Conservation (phyloP, 2,888 invertebrate species). For the Helleia helle region DNA sequence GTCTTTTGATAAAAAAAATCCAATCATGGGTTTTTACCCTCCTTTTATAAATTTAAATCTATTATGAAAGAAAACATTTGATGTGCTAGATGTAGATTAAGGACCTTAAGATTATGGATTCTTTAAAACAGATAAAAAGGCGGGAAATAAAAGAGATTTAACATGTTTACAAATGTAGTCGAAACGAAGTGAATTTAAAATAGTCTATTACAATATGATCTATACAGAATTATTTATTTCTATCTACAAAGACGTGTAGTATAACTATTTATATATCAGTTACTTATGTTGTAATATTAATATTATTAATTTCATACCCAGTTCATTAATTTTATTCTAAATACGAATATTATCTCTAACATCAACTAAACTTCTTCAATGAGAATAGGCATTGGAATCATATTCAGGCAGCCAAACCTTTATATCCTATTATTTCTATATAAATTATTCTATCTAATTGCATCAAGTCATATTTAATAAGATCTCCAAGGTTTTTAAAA, state of each 20-base stretch:
- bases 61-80: background rate
- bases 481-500: too few relatives aligned
- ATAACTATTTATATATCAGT: background rate
- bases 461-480: too few relatives aligned
- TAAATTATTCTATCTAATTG: background rate
- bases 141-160: too few relatives aligned
- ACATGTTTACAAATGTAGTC: too few relatives aligned
- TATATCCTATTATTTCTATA: too few relatives aligned
- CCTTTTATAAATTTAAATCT: background rate
- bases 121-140: background rate
- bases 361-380: too few relatives aligned
- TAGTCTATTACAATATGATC: too few relatives aligned
- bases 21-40: background rate
- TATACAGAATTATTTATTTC: background rate
- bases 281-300: constrained; percentile 1
- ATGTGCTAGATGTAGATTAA: background rate
- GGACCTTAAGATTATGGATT: constrained; percentile 4
- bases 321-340: constrained; percentile 2
- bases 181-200: too few relatives aligned
- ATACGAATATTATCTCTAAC: too few relatives aligned
- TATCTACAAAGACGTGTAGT: constrained; percentile 2
- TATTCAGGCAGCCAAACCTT: too few relatives aligned
- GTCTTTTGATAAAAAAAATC: constrained; percentile 18
- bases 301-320: constrained; percentile 2
- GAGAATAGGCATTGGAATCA: too few relatives aligned